Evolutionary conservation across 1,140 invertebrate genomes (phyloP), one percentile per base, ranked within the genome.

Genomic region (Drosophila pandora): DNA sequence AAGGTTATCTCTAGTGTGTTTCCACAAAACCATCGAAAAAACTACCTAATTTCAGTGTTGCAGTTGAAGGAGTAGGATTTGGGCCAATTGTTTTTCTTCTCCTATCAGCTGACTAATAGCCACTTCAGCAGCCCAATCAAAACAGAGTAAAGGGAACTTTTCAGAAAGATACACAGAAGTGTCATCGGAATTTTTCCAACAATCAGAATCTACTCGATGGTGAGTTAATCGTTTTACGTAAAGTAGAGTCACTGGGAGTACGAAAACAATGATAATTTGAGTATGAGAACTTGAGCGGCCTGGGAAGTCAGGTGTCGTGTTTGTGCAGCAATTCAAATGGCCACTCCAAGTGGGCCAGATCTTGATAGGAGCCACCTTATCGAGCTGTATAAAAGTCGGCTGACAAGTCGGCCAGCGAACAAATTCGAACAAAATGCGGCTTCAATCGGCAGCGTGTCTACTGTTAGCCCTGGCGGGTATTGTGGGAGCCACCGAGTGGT

Each of bases 401-500:
- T 52, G 49, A 34, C 50, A 32, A 12, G n/a, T 10, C 39, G 3
- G 10, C 30, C 25, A 6, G 32, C 28, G 56, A 64, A 32, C 74
- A 82, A 79, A 68, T 50, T 69, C 55, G 49, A 58, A 56, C 59
- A 76, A 76, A 62, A 87, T 87, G 82, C 83, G 65, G 34, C 50
- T 43, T 47, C 45, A 47, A 45, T 34, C 83, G 69, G 82, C 80
- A 52, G 75, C 25, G 3, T 57, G 76, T 12, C 25, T 88, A 34
- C 50, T 73, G 21, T 45, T 87, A 63, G 52, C 59, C 39, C 21
- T 68, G n/a, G 47, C 56, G 6, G 50, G 79, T 12, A 28, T 63
- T 6, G 67, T 25, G 23, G 58, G 59, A 30, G 83, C 74, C 70
- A 79, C 68, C 45, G 73, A 95, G 72, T 97, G 96, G 96, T 97